Percentiles rank a stretch among this genome's conserved stretches.
These are phyloP conservation scores for Knipowitschia caucasica DNA, from an alignment of 2,797 vertebrate genomes.

Conservation along the genomic window DNA sequence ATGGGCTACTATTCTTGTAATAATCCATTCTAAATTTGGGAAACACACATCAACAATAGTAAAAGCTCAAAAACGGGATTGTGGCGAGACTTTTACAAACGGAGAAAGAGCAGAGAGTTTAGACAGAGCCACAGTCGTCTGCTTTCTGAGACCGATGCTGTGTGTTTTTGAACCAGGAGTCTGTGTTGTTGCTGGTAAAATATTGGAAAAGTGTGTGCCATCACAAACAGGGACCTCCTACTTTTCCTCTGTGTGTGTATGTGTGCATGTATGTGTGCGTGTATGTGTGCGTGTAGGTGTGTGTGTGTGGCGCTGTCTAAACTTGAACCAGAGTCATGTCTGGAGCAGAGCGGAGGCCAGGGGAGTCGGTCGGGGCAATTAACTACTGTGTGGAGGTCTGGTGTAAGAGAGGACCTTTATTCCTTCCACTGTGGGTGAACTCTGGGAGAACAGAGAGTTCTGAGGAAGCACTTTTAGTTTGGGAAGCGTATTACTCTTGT, in stretches of 20 bases:
- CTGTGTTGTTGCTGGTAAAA: constrained; percentile 62
- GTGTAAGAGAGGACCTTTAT: no score
- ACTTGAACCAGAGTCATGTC: constrained; percentile 28
- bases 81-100: constrained; percentile 23
- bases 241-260: constrained; percentile 40
- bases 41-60: not conserved
- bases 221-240: constrained; percentile 67
- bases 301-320: constrained; percentile 18
- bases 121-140: constrained; percentile 43
- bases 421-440: not conserved
- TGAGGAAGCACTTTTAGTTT: no score
- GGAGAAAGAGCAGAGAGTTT: constrained; percentile 38
- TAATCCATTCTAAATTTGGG: not conserved
- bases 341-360: no score
- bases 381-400: constrained; percentile 12
- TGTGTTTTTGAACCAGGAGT: constrained; percentile 34
- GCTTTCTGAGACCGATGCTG: constrained; percentile 25
- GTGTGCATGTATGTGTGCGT: constrained; percentile 11
- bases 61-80: constrained; percentile 9
- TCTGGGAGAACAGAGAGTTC: no score
- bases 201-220: constrained; percentile 74
- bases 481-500: no score
- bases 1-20: no score
- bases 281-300: constrained; percentile 4
- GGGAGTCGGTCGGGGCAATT: constrained; percentile 8